Base-by-base conservation (phyloP, 2,797 vertebrate genomes). In the Momotus momota region DNA sequence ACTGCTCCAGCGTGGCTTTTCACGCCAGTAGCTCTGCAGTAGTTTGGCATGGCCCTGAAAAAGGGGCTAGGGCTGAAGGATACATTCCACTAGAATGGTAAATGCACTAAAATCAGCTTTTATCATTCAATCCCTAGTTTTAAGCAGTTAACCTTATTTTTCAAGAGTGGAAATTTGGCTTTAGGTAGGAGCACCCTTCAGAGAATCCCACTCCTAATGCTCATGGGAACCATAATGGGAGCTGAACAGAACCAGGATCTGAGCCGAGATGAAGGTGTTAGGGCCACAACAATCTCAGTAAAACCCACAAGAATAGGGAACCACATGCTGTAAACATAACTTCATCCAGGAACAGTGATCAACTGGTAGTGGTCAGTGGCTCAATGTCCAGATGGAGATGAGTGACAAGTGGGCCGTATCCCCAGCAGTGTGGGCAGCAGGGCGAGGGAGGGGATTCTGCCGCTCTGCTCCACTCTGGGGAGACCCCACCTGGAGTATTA, bases 311-410 rank as follows among this genome's bases (percentile, higher is more conserved):
- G 74, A 85, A 78, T 43, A 65, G 61, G 69, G 94, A 66, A 7
- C 60, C 72, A 58, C 38, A 7, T 81, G 88, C 95, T 95, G 95
- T 79, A 93, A 88, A 70, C 31, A 12, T 12, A 55, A 75, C 70
- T 91, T 75, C 77, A 79, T 40, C 54, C 67, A 65, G 70, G 29
- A 35, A 35, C n/a, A 81, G 46, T 22, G 82, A 9, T 35, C 77
- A 66, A 0, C 12, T 64, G 73, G 6, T 21, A 21, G 14, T 19
- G 75, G 29, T 16, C 22, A 64, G 10, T 19, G 51, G 10, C 52
- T 54, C 27, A 29, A 54, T 11, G 29, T 31, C 27, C 27, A 31
- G 52, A 54, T 19, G 52, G 52, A 54, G 27, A 54, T 11, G 11
- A 29, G 52, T 49, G 48, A 49, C 13, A 26, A 25, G 22, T 33